Percentiles rank a stretch among this genome's conserved stretches.
Evolutionary conservation across 2,888 invertebrate species (phyloP).

Genomic region (Dromius quadrimaculatus): DNA sequence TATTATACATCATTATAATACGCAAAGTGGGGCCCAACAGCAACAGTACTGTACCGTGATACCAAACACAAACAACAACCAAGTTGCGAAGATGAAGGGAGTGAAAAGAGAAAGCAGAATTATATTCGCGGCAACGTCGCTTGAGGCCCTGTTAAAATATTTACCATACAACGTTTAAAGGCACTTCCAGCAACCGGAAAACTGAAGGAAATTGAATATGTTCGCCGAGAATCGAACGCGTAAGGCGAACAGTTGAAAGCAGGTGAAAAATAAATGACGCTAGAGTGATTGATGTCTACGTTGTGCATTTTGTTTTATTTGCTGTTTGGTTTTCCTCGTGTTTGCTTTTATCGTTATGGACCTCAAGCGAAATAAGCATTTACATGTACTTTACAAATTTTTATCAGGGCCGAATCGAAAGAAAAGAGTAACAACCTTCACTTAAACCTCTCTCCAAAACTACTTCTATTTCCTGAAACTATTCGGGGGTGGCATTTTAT

Average conservation of each 20-base stretch:
- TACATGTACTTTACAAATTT: too few relatives aligned
- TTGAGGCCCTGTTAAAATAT: constrained; percentile 48
- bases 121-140: constrained; percentile 40
- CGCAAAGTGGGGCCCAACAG: constrained; percentile 15
- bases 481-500: too few relatives aligned
- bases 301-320: constrained; percentile 23
- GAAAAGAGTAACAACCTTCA: too few relatives aligned
- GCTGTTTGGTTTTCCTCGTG: not conserved
- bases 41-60: constrained; percentile 8
- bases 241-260: constrained; percentile 15
- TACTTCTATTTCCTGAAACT: too few relatives aligned
- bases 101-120: constrained; percentile 33
- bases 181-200: constrained; percentile 48
- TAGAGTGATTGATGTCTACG: constrained; percentile 26
- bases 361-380: constrained; percentile 11
- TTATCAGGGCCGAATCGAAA: too few relatives aligned
- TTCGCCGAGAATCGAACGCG: constrained; percentile 15
- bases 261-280: constrained; percentile 38
- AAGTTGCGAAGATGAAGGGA: not conserved
- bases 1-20: constrained; percentile 47
- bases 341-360: constrained; percentile 22
- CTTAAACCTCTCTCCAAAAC: too few relatives aligned
- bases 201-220: constrained; percentile 50
- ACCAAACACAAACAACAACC: constrained; percentile 36
- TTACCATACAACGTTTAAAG: constrained; percentile 49